Evolutionary conservation across 2,113 vertebrate genomes (phyloP).

Genomic region (Corythornis vintsioides): DNA sequence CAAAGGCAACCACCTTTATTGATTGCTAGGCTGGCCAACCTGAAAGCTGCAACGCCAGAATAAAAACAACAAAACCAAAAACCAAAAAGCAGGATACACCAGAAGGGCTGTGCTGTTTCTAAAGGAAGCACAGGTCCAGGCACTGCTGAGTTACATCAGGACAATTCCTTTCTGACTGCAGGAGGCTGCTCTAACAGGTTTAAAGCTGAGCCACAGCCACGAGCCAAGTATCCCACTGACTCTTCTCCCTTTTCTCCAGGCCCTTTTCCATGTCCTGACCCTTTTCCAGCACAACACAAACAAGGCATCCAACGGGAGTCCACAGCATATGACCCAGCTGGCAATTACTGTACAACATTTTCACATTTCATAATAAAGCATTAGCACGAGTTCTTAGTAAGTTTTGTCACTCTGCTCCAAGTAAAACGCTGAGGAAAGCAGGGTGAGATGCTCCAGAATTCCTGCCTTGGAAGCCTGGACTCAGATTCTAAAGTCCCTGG

Average conservation of each 20-base stretch:
- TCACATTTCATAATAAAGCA: background rate
- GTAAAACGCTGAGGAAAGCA: background rate
- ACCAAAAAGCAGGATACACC: constrained; percentile 31
- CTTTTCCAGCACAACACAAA: background rate
- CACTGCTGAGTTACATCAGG: background rate
- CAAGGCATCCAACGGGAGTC: background rate
- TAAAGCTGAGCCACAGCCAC: background rate
- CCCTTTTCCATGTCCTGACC: background rate
- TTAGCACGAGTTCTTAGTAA: background rate
- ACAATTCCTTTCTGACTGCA: background rate
- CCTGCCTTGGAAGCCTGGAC: background rate
- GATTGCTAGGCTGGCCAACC: constrained; percentile 67
- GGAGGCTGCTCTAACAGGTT: constrained; percentile 31
- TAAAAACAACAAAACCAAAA: background rate
- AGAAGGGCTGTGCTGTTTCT: constrained; percentile 1
- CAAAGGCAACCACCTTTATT: constrained; percentile 75
- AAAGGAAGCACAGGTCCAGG: constrained; percentile 34
- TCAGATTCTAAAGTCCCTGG: background rate
- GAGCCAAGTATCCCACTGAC: background rate
- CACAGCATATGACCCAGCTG: background rate
- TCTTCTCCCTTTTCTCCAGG: background rate
- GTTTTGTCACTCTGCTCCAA: background rate
- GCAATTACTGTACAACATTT: background rate
- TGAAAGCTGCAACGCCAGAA: constrained; percentile 50
- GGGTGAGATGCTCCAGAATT: background rate